A percentile compares a stretch with the other conserved stretches of the same genome.
These are phyloP conservation scores for Pristionchus fissidentatus DNA, from an alignment of 2,888 invertebrate species.

Conservation along the genomic window DNA sequence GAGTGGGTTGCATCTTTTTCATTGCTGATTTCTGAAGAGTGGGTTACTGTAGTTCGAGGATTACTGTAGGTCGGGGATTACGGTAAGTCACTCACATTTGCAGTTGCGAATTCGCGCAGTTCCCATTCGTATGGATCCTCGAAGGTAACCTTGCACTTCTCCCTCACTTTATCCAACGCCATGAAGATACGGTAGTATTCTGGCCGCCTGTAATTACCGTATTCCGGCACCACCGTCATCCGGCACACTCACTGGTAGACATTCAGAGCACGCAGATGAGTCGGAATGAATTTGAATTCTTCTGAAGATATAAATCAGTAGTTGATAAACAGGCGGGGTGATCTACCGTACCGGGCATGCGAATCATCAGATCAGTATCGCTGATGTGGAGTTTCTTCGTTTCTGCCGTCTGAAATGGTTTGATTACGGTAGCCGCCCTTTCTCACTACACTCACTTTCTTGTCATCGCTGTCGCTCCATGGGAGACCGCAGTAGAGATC, in stretches of 20 bases:
- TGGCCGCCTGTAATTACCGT: slow-evolving; percentile 1
- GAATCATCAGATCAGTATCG: slow-evolving; percentile 35
- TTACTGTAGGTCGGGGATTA: not conserved
- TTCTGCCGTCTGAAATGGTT: slow-evolving; percentile 20
- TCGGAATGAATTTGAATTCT: slow-evolving; percentile 34
- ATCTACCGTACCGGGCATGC: slow-evolving; percentile 53
- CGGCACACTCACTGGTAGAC: slow-evolving; percentile 23
- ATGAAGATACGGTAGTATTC: slow-evolving; percentile 43
- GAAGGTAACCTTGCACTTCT: not conserved
- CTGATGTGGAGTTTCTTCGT: slow-evolving; percentile 28
- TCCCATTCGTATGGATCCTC: slow-evolving; percentile 44
- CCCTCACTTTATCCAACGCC: not conserved
- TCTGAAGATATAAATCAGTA: slow-evolving; percentile 8
- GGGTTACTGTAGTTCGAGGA: slow-evolving; percentile 4
- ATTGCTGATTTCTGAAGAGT: slow-evolving; percentile 28
- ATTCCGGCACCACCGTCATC: not conserved
- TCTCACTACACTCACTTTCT: not conserved
- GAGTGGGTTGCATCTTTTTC: not conserved
- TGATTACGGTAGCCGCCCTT: not conserved
- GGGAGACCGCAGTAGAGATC: slow-evolving; percentile 80
- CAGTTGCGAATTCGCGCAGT: not conserved
- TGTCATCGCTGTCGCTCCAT: slow-evolving; percentile 53
- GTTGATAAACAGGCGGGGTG: slow-evolving; percentile 47
- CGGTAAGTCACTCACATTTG: slow-evolving; percentile 28
- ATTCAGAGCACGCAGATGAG: slow-evolving; percentile 19